Evolutionary conservation across 1,140 invertebrate species (phyloP).

Genomic region (Zaprionus camerounensis): DNA sequence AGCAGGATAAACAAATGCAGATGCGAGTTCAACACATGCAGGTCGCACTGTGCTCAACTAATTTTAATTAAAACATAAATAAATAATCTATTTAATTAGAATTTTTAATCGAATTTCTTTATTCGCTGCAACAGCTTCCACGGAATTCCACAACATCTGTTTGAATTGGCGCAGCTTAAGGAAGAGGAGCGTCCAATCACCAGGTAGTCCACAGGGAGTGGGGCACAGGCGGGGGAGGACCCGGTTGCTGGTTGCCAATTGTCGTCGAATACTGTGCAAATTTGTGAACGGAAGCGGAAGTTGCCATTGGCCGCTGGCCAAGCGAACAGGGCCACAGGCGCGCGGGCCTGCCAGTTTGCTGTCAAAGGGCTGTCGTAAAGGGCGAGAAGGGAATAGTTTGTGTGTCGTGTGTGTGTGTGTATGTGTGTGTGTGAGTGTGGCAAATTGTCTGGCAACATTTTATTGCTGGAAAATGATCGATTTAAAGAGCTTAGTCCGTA

Average conservation of each 20-base stretch:
- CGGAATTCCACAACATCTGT: neutral
- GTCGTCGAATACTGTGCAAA: conserved; percentile 50
- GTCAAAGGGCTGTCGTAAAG: neutral
- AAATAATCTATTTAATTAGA: neutral
- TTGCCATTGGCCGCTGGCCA: conserved; percentile 44
- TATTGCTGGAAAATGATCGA: conserved; percentile 45
- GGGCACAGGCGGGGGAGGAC: no score
- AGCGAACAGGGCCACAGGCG: conserved; percentile 9
- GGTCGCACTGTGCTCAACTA: neutral
- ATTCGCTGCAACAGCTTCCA: neutral
- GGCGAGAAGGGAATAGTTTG: no score
- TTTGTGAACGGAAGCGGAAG: conserved; percentile 53
- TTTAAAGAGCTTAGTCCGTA: conserved; percentile 39
- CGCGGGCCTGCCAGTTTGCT: neutral
- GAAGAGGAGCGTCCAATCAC: neutral
- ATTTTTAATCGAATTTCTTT: neutral
- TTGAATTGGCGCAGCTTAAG: neutral
- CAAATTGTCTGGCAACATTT: conserved; percentile 35
- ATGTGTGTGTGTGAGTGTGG: conserved; percentile 9
- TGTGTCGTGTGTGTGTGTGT: neutral
- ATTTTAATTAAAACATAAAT: neutral
- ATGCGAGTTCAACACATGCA: neutral
- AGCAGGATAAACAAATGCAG: no score
- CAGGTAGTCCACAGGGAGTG: no score
- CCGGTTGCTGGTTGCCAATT: conserved; percentile 36